Base-by-base conservation (phyloP, 2,888 invertebrate genomes). In the Clostera curtula region DNA sequence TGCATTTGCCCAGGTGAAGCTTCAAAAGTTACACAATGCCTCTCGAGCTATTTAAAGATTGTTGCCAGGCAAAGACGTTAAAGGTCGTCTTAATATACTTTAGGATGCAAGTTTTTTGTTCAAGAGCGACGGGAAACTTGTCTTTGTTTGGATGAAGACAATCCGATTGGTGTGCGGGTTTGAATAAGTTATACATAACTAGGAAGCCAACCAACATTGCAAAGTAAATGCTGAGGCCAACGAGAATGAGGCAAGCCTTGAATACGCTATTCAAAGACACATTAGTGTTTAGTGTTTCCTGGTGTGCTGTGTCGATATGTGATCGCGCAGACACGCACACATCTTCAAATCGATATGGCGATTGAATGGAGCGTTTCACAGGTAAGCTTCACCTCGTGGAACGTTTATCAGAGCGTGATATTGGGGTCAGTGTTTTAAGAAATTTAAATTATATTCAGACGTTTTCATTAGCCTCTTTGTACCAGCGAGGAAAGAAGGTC, bases 231-330 rank as follows among this genome's bases (percentile, higher is more conserved):
- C 55, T 65, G 65, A 77, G 72, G 75, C 71, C 76, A 66, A 62
- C 58, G 56, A 72, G 73, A 71, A 68, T 61, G 61, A 65, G 56
- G 56, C 64, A 56, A 76, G 70, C 82, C 83, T 83, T 83, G 83
- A 79, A 77, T 76, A 69, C 60, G 49, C 68, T 71, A 74, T 71
- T 75, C 74, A 76, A 74, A 79, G 75, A 57, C 73, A 65, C 67
- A 79, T 83, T 80, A 77, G 72, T 76, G 79, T 80, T 74, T 63
- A 59, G 43, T 55, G 68, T 69, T 83, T 83, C 82, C 82, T 79
- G 70, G 66, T 76, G 63, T 52, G 54, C 56, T 58, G 62, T 66
- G 60, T 54, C 56, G 55, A 61, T 59, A 59, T 67, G 56, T 61
- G 61, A 61, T 62, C 65, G 56, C 55, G 50, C 58, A 56, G 51